Evolutionary conservation across 2,113 vertebrate genomes (phyloP).

Genomic region (Alectura lathami): DNA sequence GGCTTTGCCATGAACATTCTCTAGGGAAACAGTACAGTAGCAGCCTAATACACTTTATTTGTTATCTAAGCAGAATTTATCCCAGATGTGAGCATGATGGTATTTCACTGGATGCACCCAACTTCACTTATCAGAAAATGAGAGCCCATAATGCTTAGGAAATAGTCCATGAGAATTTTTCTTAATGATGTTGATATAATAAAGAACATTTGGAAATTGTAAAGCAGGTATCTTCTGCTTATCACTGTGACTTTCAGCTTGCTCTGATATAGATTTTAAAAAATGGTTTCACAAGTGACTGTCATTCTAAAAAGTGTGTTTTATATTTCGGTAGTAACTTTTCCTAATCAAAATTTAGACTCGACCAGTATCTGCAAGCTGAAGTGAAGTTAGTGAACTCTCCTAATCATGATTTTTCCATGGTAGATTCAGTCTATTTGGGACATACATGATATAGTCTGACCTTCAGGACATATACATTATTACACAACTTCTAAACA

Average conservation of each 20-base stretch:
- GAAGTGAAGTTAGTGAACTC: not conserved
- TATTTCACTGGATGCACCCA: not conserved
- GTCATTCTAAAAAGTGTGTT: not conserved
- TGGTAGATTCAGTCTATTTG: not conserved
- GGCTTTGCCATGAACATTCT: not conserved
- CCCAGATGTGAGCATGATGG: not conserved
- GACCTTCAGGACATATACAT: not conserved
- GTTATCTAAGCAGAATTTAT: conserved; percentile 21
- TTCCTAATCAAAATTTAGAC: not conserved
- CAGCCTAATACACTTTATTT: not conserved
- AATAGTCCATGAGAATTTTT: not conserved
- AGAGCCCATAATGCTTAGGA: not conserved
- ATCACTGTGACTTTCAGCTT: not conserved
- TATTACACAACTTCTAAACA: not conserved
- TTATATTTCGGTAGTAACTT: not conserved
- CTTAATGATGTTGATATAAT: not conserved
- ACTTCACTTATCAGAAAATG: not conserved
- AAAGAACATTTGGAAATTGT: not conserved
- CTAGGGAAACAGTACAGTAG: not conserved
- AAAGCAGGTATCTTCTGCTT: not conserved
- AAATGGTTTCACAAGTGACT: not conserved
- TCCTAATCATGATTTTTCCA: not conserved
- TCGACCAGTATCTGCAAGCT: not conserved
- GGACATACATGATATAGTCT: not conserved
- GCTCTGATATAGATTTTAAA: not conserved